phyloP scores from a whole-genome alignment of 1,140 invertebrate genomes.

The Dolichoris vasculosae region DNA sequence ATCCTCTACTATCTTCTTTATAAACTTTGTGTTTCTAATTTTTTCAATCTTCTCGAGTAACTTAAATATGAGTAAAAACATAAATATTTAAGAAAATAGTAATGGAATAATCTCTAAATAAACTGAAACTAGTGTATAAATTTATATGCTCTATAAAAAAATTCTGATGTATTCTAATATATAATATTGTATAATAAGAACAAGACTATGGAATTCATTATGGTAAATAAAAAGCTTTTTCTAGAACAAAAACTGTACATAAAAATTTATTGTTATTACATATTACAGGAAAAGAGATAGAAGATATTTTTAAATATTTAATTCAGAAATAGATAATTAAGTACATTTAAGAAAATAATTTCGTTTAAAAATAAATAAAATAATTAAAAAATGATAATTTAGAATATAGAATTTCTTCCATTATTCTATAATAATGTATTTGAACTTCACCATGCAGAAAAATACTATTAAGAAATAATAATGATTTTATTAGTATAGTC shows the following conservation, averaged over 20 bases:
- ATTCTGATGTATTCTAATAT: neutral
- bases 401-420: too few species aligned
- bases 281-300: too few species aligned
- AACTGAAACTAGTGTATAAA: neutral
- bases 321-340: too few species aligned
- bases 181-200: neutral
- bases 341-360: neutral
- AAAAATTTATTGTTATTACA: neutral
- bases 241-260: slow-evolving; percentile 7
- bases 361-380: neutral
- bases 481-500: neutral
- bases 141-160: neutral
- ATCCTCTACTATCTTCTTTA: neutral
- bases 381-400: neutral
- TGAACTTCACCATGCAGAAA: too few species aligned
- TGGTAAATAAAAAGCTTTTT: neutral
- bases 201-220: slow-evolving; percentile 21
- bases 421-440: too few species aligned
- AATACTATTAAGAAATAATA: neutral
- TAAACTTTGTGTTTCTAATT: neutral
- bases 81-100: neutral
- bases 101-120: too few species aligned
- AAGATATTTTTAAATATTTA: too few species aligned
- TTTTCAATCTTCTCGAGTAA: too few species aligned
- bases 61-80: neutral